Conservation (phyloP, 2,797 vertebrate genomes). For the Phrynocephalus forsythii region DNA sequence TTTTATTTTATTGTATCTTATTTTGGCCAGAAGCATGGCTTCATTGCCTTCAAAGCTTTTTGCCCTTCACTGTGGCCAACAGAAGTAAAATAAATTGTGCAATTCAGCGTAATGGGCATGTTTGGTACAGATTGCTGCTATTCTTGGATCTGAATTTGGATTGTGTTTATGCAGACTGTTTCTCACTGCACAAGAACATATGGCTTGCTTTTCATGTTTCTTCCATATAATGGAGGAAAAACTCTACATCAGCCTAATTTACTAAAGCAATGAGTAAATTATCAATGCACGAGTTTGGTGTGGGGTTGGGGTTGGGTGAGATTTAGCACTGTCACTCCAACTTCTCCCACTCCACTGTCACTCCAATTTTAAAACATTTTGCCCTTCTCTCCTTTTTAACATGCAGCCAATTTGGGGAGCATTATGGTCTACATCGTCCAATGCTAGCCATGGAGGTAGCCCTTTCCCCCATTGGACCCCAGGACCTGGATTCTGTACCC, state of each 20-base stretch:
- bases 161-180: not conserved
- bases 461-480: conserved; percentile 83
- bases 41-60: not conserved
- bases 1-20: not conserved
- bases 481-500: conserved; percentile 77
- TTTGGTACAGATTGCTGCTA: not conserved
- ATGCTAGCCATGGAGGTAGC: conserved; percentile 87
- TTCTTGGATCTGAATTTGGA: not conserved
- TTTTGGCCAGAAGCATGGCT: not conserved
- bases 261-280: not conserved
- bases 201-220: not conserved
- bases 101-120: not conserved
- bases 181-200: not conserved
- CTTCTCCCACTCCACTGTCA: conserved; percentile 10
- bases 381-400: conserved; percentile 61
- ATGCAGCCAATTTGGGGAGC: conserved; percentile 80
- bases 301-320: not conserved
- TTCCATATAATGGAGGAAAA: not conserved
- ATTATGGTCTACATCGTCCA: conserved; percentile 67
- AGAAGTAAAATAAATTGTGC: not conserved
- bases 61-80: not conserved
- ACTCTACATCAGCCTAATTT: not conserved
- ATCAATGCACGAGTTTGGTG: not conserved
- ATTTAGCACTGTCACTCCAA: not conserved
- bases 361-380: conserved; percentile 21